phyloP scores from a whole-genome alignment of 2,797 vertebrate genomes.

The Delichon dasypus region DNA sequence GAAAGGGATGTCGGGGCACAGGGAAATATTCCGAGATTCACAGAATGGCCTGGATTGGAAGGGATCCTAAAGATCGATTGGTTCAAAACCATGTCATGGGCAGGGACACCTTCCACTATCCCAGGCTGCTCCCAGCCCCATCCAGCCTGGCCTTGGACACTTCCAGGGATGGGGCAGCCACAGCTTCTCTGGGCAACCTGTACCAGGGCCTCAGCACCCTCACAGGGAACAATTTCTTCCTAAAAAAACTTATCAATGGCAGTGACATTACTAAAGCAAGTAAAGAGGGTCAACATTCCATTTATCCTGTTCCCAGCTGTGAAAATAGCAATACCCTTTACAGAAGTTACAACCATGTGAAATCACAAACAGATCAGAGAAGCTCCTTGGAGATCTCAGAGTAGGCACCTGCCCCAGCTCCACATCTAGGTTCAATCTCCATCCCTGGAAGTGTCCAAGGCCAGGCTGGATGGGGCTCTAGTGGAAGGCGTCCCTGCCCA shows the following conservation, averaged over 20 bases:
- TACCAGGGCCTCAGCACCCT: background rate
- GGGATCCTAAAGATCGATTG: background rate
- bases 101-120: background rate
- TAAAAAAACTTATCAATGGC: background rate
- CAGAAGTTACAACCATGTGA: background rate
- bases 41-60: background rate
- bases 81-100: background rate
- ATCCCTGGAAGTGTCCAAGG: background rate
- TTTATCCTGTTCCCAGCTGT: background rate
- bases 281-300: background rate
- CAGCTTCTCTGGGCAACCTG: background rate
- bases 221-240: background rate
- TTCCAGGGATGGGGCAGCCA: background rate
- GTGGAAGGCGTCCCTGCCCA: background rate
- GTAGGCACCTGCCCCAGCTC: background rate
- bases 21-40: background rate
- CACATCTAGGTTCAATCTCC: background rate
- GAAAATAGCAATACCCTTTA: background rate
- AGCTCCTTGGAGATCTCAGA: background rate
- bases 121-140: background rate
- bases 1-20: background rate
- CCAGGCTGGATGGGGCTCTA: background rate
- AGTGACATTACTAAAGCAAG: background rate
- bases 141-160: accelerated
- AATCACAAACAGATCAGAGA: background rate